These are phyloP conservation scores for Phacellophora camtschatica DNA, from an alignment of 30 jellyfish, hydroid and myxozoan species.

Conservation along the genomic window DNA sequence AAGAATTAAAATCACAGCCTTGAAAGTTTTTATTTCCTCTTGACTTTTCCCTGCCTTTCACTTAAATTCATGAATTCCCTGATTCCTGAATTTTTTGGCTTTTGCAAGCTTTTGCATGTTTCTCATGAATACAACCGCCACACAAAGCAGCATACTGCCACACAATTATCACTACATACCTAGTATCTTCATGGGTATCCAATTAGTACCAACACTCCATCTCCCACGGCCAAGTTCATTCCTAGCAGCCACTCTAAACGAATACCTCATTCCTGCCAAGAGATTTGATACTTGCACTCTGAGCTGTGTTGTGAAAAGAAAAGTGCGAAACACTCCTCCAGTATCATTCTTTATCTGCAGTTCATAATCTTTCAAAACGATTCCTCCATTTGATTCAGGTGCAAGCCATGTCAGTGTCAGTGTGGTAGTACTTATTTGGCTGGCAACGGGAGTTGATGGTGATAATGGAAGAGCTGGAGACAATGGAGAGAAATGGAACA, in stretches of 20 bases:
- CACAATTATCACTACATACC: not conserved
- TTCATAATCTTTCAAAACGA: conserved; percentile 58
- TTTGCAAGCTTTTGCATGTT: too few species aligned
- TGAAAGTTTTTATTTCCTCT: too few species aligned
- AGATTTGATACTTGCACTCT: conserved; percentile 42
- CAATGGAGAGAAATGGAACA: too few species aligned
- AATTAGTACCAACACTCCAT: conserved; percentile 61
- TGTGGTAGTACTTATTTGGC: conserved; percentile 52
- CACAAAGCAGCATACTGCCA: too few species aligned
- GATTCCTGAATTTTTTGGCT: too few species aligned
- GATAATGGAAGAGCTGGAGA: conserved; percentile 73
- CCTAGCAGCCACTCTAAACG: conserved; percentile 80
- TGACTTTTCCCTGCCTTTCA: too few species aligned
- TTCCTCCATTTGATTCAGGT: conserved; percentile 87
- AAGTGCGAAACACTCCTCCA: not conserved
- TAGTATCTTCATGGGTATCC: conserved; percentile 44
- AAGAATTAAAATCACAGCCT: too few species aligned
- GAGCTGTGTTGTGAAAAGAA: conserved; percentile 25
- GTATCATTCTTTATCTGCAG: conserved; percentile 71
- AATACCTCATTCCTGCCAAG: conserved; percentile 70
- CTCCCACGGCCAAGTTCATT: conserved; percentile 75
- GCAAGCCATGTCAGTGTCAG: conserved; percentile 79
- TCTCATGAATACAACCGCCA: too few species aligned
- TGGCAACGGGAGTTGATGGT: conserved; percentile 83
- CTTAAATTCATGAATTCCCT: too few species aligned